Base-by-base conservation (phyloP, 2,113 vertebrate genomes). In the Boulengeromyrus knoepffleri region DNA sequence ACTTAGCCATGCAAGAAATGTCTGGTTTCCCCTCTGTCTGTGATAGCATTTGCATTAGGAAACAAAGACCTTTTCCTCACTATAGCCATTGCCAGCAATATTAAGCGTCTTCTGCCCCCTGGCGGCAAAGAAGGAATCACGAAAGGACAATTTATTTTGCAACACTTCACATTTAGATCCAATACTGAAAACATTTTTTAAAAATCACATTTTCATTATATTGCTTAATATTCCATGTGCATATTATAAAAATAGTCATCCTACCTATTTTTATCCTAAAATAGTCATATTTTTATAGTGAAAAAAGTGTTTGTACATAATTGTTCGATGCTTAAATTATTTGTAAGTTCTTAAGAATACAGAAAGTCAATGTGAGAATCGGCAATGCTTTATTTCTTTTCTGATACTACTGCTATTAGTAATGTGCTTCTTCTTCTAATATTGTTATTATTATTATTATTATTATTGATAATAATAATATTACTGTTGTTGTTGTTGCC, bases 81-180 rank as follows among this genome's bases (percentile, higher is more conserved):
- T 89, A 52, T 36, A 80, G 91, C 91, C 92, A 50, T 39, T 58
- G 66, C 88, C 91, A 89, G 94, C 91, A 96, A 94, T 93, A 93
- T 90, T 94, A 96, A 95, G 95, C 95, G 94, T 93, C 95, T 94
- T 96, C 95, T 96, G 95, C 96, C 96, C 96, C 96, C 96, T 96
- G 95, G 95, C 95, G 96, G 91, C 92, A 93, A 86, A 88, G 86
- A 62, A 91, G 90, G 92, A 95, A 93, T 95, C 93, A 93, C 92
- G 1, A 66, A 66, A 27, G 42, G 46, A 27, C 17, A 85, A 45
- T 19, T 47, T 31, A 24, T 24, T 84, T 84, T 39, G 17, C 2
- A 84, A 21, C 8, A 21, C 15, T 47, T 46, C 42, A 85, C 42
- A 47, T 85, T 85, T 27, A 31, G 31, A 89, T 47, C 49, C 47